Percentiles rank a stretch among this genome's conserved stretches.
phyloP scores from a whole-genome alignment of 1,140 invertebrate genomes.

The Drosophila pectinifera region DNA sequence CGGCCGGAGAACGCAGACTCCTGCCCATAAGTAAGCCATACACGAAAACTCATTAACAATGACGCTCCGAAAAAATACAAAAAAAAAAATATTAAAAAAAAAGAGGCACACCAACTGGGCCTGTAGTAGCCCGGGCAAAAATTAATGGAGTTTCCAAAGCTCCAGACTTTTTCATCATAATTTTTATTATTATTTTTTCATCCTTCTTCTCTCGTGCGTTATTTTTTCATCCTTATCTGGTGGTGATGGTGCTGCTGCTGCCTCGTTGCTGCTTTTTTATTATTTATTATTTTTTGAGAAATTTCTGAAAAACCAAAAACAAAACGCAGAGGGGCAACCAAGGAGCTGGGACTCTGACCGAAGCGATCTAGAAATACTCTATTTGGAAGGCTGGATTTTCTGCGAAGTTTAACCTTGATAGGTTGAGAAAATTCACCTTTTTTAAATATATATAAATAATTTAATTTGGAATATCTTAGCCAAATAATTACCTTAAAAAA shows the following conservation, averaged over 20 bases:
- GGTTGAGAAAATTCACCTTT: no score
- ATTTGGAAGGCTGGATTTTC: no score
- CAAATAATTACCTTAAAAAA: no score
- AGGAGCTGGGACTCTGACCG: no score
- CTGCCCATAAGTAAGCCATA: constrained; percentile 78
- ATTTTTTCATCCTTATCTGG: constrained; percentile 45
- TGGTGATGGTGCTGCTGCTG: constrained; percentile 33
- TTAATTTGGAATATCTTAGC: no score
- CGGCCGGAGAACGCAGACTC: constrained; percentile 4
- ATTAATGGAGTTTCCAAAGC: constrained; percentile 78
- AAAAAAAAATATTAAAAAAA: constrained; percentile 27
- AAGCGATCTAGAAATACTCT: constrained; percentile 14
- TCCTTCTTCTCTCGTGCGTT: constrained; percentile 38
- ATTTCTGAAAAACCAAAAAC: constrained; percentile 52
- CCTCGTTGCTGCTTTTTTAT: constrained; percentile 49
- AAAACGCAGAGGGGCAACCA: background rate
- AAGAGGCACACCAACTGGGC: constrained; percentile 23
- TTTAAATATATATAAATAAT: no score
- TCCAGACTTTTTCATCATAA: constrained; percentile 76
- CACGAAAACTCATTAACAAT: constrained; percentile 84
- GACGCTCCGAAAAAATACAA: constrained; percentile 67
- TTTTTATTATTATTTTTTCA: constrained; percentile 66
- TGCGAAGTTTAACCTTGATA: no score
- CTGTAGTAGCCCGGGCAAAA: constrained; percentile 58
- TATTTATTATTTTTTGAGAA: constrained; percentile 77